phyloP scores from a whole-genome alignment of 2,113 vertebrate genomes.

The Trachemys scripta region DNA sequence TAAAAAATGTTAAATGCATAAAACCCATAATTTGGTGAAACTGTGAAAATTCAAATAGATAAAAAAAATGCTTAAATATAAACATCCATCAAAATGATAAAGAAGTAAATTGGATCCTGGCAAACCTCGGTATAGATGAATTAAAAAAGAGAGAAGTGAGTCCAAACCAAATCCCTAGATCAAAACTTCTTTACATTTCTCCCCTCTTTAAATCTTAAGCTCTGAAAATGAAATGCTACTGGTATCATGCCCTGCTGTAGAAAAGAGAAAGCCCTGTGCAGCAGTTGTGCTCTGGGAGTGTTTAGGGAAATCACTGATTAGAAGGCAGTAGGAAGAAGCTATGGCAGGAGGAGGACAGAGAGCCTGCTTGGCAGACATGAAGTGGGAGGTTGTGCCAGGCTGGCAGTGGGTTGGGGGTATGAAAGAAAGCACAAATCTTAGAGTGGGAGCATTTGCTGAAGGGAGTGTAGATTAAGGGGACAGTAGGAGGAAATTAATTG shows the following conservation, averaged over 20 bases:
- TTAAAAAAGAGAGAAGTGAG: background rate
- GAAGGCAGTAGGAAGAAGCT: background rate
- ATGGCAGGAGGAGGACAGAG: background rate
- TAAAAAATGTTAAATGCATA: background rate
- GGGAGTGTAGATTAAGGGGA: background rate
- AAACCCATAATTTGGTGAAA: no score
- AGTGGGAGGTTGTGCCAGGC: background rate
- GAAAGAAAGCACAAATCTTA: background rate
- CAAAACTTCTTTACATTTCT: background rate
- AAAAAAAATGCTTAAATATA: background rate
- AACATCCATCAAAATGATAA: background rate
- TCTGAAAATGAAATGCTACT: background rate
- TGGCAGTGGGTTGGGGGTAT: background rate
- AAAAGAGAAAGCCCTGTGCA: background rate
- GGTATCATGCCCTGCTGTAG: background rate
- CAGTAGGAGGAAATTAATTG: background rate
- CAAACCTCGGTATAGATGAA: background rate
- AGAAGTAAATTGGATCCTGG: background rate
- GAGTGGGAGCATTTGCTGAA: background rate
- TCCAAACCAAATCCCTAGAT: background rate
- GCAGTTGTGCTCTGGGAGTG: background rate
- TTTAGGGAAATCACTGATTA: background rate
- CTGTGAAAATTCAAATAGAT: background rate
- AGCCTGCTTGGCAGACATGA: background rate
- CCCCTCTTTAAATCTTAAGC: background rate